Evolutionary conservation across 1,140 invertebrate species (phyloP).

Genomic region (Dendrolimus punctatus): DNA sequence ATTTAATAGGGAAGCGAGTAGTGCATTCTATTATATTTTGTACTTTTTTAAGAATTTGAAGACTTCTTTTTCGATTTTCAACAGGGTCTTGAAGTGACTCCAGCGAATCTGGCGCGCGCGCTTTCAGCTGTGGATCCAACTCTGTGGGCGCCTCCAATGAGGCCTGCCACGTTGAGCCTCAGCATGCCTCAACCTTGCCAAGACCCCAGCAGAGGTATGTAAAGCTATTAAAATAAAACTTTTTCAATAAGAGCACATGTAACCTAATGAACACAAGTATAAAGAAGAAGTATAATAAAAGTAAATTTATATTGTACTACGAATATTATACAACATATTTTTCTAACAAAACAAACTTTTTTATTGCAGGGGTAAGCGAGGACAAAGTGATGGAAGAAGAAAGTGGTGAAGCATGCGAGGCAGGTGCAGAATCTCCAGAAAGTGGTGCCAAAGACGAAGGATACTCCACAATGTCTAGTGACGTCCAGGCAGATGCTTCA

Average conservation of each 20-base stretch:
- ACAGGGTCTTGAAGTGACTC: slow-evolving; percentile 73
- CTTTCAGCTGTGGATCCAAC: slow-evolving; percentile 75
- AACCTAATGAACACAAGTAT: neutral
- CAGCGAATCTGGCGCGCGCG: slow-evolving; percentile 72
- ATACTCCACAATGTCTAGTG: slow-evolving; percentile 92
- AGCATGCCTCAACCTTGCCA: slow-evolving; percentile 70
- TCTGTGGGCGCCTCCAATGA: slow-evolving; percentile 75
- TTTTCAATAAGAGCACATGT: neutral
- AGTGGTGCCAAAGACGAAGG: slow-evolving; percentile 88
- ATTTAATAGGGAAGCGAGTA: neutral
- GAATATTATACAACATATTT: neutral
- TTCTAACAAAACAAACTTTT: neutral
- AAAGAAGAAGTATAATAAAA: neutral
- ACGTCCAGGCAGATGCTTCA: slow-evolving; percentile 82
- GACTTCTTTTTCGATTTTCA: slow-evolving; percentile 9
- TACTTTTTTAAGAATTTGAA: slow-evolving; percentile 4
- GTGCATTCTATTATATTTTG: neutral
- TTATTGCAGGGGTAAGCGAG: slow-evolving; percentile 35
- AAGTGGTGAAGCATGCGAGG: slow-evolving; percentile 61
- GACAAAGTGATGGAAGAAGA: slow-evolving; percentile 68
- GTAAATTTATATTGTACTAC: neutral
- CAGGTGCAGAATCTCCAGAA: slow-evolving; percentile 78
- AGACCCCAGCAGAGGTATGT: slow-evolving; percentile 34
- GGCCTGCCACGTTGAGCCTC: slow-evolving; percentile 78
- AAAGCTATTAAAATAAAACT: neutral